Evolutionary conservation across 2,113 vertebrate species (phyloP).

Genomic region (Oenanthe melanoleuca): DNA sequence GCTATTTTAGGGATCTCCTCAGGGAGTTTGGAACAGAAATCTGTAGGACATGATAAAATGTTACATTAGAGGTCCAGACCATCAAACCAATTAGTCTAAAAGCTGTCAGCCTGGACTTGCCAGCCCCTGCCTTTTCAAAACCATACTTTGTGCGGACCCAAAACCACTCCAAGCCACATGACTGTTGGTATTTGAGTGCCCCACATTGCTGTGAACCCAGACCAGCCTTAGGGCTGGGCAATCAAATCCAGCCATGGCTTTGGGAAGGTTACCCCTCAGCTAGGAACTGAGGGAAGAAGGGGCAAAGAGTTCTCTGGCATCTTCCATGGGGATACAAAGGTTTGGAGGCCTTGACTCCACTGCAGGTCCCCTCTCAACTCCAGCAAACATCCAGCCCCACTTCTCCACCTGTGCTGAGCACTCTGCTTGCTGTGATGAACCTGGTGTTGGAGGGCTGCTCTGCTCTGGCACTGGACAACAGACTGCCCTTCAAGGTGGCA

Average conservation of each 20-base stretch:
- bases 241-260: neutral
- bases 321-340: neutral
- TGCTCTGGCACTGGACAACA: conserved; percentile 9
- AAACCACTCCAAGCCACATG: fast-evolving
- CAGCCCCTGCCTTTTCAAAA: neutral
- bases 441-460: neutral
- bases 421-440: neutral
- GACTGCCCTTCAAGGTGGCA: neutral
- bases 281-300: neutral
- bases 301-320: neutral
- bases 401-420: neutral
- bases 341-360: neutral
- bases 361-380: neutral
- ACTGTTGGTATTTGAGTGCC: neutral
- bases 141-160: fast-evolving
- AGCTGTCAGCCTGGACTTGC: neutral
- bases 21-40: conserved; percentile 39
- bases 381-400: neutral
- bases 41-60: conserved; percentile 18
- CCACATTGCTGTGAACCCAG: neutral
- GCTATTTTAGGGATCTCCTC: conserved; percentile 27
- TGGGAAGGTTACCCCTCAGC: neutral
- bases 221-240: neutral
- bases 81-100: conserved; percentile 19
- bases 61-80: conserved; percentile 1